A percentile compares a stretch with the other conserved stretches of the same genome.
phyloP scores from a whole-genome alignment of 2,888 invertebrate genomes.

The Matsumyia berberina region DNA sequence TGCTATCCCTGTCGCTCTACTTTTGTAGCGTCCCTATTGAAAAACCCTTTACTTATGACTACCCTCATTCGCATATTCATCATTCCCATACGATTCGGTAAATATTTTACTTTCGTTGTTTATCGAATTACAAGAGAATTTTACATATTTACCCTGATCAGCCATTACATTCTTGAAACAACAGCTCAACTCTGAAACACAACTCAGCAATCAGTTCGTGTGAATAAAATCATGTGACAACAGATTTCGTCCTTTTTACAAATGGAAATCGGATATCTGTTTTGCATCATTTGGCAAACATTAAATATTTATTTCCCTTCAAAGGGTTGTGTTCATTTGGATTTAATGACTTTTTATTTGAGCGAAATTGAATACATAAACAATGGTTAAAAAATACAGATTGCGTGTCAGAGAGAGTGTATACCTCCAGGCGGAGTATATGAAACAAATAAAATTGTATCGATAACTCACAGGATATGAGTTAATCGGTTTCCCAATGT shows the following conservation, averaged over 20 bases:
- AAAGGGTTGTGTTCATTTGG: not conserved
- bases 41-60: no score
- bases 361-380: no score
- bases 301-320: conserved; percentile 14
- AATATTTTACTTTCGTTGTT: conserved; percentile 3
- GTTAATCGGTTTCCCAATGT: no score
- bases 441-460: no score
- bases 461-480: no score
- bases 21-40: no score
- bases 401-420: no score
- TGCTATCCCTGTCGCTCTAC: no score
- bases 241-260: conserved; percentile 2
- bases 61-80: not conserved
- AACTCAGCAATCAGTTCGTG: conserved; percentile 3
- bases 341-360: not conserved
- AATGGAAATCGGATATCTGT: conserved; percentile 1
- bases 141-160: not conserved
- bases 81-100: not conserved
- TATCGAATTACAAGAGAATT: conserved; percentile 10
- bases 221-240: conserved; percentile 4
- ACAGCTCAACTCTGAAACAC: not conserved
- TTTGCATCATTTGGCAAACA: conserved; percentile 1
- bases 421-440: no score
- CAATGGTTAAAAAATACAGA: no score
- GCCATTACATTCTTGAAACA: not conserved